Base-by-base conservation (phyloP, 2,113 vertebrate species). In the Anguilla rostrata region DNA sequence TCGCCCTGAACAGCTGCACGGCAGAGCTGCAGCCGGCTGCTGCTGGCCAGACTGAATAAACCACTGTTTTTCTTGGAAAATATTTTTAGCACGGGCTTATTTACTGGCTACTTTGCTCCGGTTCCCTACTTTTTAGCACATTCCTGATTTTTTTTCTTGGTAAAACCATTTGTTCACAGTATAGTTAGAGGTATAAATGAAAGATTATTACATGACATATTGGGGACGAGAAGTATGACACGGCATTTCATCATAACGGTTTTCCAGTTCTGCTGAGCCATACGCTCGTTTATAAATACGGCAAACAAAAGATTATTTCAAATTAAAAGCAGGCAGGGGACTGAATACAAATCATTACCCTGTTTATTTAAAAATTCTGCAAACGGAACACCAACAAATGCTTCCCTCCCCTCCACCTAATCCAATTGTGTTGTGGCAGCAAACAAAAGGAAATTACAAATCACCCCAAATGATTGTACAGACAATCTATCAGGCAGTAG, bases 401-500 rank as follows among this genome's bases (percentile, higher is more conserved):
- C 26, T 40, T 81, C 15, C 2, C 22, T 22, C 16, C 14, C 41
- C 41, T 39, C 79, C 39, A 11, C 43, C 43, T 43, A 81, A 81
- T 40, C 20, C 39, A 20, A n/a, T n/a, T 29, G 81, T 43, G 53
- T n/a, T 20, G 43, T 82, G 81, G 53, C 81, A 49, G 81, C 40
- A 53, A 82, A 49, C 81, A 53, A 53, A 82, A 82, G 81, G 81
- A 26, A 22, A 82, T 82, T 82, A 82, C 81, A 82, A 82, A 82
- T 46, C 80, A 81, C 43, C 79, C 79, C 39, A 81, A 81, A 40
- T 43, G 46, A 43, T 26, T 53, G 81, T 82, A 82, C 46, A 82
- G 39, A 82, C 81, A 82, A 82, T 82, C 53, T 82, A 82, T 82
- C 81, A 82, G 46, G 81, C 22, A 7, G 46, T 82, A 29, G 29